A percentile compares a stretch with the other conserved stretches of the same genome.
phyloP scores from a whole-genome alignment of 2,113 vertebrate genomes.

The Nothobranchius kuhntae region DNA sequence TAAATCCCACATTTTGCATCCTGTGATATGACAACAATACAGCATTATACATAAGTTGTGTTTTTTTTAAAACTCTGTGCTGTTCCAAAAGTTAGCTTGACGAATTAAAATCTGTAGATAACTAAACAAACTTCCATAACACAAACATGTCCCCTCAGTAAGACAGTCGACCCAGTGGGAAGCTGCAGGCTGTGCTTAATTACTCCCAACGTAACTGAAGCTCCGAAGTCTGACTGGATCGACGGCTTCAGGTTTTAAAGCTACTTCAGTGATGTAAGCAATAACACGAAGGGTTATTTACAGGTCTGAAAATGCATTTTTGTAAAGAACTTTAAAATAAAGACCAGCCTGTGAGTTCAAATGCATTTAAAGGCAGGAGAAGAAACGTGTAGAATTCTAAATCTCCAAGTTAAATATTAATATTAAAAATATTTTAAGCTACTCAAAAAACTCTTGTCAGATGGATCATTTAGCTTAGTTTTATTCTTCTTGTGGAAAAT shows the following conservation, averaged over 20 bases:
- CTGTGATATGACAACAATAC: too few relatives aligned
- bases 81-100: not conserved
- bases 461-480: conserved; percentile 9
- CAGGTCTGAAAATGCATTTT: not conserved
- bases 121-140: not conserved
- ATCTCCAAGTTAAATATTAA: not conserved
- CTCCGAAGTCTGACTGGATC: conserved; percentile 19
- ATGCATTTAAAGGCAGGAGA: not conserved
- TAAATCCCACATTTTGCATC: too few relatives aligned
- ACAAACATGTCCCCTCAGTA: not conserved
- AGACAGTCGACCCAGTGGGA: conserved; percentile 26
- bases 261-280: not conserved
- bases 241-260: conserved; percentile 22
- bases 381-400: not conserved
- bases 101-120: not conserved
- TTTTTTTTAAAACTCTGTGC: not conserved
- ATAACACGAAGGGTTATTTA: not conserved
- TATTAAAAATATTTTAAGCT: not conserved
- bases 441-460: conserved; percentile 9
- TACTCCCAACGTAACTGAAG: conserved; percentile 20
- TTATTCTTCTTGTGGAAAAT: conserved; percentile 1
- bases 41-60: too few relatives aligned
- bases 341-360: not conserved
- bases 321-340: not conserved
- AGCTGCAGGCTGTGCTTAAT: conserved; percentile 42